A percentile compares a stretch with the other conserved stretches of the same genome.
Evolutionary conservation across 2,113 vertebrate genomes (phyloP).

Genomic region (Cyanoramphus novaezelandiae): DNA sequence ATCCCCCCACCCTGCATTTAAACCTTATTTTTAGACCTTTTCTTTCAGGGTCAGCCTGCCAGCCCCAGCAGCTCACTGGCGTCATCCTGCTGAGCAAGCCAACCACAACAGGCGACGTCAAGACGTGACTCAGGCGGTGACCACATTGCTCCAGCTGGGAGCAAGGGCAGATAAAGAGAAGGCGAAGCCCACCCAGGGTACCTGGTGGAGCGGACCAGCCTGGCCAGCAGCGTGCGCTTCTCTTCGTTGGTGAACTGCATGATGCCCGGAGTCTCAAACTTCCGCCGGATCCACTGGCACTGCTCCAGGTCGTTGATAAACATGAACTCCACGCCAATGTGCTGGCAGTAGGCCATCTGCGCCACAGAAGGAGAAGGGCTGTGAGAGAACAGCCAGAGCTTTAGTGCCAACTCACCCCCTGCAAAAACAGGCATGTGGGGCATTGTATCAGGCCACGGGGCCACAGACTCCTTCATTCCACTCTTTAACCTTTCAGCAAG

Average conservation of each 20-base stretch:
- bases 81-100: not conserved
- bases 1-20: not conserved
- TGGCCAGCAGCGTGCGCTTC: constrained; percentile 86
- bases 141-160: fast-evolving
- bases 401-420: not conserved
- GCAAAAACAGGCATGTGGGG: not conserved
- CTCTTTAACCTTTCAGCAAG: not conserved
- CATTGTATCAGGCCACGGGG: fast-evolving
- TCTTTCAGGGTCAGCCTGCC: not conserved
- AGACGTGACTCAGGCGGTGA: not conserved
- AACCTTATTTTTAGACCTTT: not conserved
- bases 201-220: constrained; percentile 92
- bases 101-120: fast-evolving
- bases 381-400: not conserved
- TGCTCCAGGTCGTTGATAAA: constrained; percentile 96
- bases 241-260: constrained; percentile 90
- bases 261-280: constrained; percentile 91
- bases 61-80: not conserved
- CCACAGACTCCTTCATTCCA: not conserved
- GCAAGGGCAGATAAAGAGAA: not conserved
- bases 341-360: constrained; percentile 91
- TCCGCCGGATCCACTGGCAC: constrained; percentile 94
- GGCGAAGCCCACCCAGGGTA: not conserved
- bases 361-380: not conserved
- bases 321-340: constrained; percentile 96